These are phyloP conservation scores for Stomorhina lunata DNA, from an alignment of 2,888 invertebrate species.

Conservation along the genomic window DNA sequence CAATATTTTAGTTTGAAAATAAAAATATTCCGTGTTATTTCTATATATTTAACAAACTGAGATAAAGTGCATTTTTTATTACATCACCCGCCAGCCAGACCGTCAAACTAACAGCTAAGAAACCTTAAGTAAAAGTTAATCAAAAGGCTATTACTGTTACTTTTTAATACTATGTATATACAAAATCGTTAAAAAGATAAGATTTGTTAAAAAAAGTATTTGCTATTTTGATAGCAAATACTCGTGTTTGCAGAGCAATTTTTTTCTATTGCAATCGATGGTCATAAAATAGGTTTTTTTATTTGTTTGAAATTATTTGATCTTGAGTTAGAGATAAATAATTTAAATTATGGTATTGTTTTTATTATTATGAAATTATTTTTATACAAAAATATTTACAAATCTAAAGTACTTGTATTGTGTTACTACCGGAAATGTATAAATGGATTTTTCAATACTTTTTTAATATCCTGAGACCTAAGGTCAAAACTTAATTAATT, in stretches of 20 bases:
- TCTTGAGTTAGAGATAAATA: not conserved
- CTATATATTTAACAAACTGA: too few relatives aligned
- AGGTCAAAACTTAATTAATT: not conserved
- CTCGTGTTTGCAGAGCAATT: not conserved
- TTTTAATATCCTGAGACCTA: conserved; percentile 16
- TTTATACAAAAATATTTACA: not conserved
- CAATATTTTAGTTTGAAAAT: too few relatives aligned
- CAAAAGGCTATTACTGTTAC: too few relatives aligned
- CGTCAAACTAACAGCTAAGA: too few relatives aligned
- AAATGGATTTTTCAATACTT: not conserved
- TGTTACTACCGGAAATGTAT: not conserved
- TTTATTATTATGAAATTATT: not conserved
- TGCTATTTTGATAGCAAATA: not conserved
- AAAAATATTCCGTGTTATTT: too few relatives aligned
- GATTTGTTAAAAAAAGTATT: not conserved
- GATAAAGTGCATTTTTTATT: too few relatives aligned
- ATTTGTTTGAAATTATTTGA: not conserved
- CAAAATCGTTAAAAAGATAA: conserved; percentile 12
- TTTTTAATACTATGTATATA: too few relatives aligned
- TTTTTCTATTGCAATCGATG: too few relatives aligned
- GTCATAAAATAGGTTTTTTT: not conserved
- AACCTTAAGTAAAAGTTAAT: too few relatives aligned
- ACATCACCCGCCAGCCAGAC: too few relatives aligned
- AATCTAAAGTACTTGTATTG: not conserved
- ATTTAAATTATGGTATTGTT: not conserved